These are phyloP conservation scores for Trachelus tabidus DNA, from an alignment of 2,888 invertebrate genomes.

Conservation along the genomic window DNA sequence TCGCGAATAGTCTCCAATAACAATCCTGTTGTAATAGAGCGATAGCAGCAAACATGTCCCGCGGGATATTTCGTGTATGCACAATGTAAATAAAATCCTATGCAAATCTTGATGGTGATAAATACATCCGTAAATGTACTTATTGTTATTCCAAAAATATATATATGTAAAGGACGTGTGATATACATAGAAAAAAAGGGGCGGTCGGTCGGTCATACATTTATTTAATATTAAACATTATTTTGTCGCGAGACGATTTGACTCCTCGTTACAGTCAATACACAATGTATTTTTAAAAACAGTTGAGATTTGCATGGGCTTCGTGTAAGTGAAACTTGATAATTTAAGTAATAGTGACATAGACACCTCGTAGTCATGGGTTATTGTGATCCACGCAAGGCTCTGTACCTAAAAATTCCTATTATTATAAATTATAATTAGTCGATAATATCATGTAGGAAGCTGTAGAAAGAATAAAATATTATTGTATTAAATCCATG, in stretches of 20 bases:
- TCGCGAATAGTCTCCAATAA: constrained; percentile 6
- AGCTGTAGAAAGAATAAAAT: constrained; percentile 53
- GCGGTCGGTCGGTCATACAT: background rate
- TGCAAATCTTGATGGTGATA: constrained; percentile 25
- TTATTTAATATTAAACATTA: background rate
- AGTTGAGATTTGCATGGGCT: constrained; percentile 28
- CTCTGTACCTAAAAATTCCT: constrained; percentile 52
- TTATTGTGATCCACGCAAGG: constrained; percentile 34
- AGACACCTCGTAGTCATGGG: constrained; percentile 30
- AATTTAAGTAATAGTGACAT: constrained; percentile 23
- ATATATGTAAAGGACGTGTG: background rate
- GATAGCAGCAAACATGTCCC: constrained; percentile 36
- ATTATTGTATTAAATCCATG: constrained; percentile 50
- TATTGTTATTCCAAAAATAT: background rate
- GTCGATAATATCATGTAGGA: constrained; percentile 44
- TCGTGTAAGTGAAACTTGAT: constrained; percentile 27
- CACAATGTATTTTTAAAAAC: background rate
- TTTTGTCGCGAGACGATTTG: background rate
- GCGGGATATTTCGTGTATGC: constrained; percentile 46
- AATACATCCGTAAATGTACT: constrained; percentile 6
- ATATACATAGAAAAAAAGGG: background rate
- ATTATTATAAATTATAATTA: constrained; percentile 50
- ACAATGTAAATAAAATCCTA: constrained; percentile 54
- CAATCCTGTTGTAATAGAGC: constrained; percentile 28
- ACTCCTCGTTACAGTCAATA: background rate